Base-by-base conservation (phyloP, 2,888 invertebrate species). In the Plagiodera versicolora region DNA sequence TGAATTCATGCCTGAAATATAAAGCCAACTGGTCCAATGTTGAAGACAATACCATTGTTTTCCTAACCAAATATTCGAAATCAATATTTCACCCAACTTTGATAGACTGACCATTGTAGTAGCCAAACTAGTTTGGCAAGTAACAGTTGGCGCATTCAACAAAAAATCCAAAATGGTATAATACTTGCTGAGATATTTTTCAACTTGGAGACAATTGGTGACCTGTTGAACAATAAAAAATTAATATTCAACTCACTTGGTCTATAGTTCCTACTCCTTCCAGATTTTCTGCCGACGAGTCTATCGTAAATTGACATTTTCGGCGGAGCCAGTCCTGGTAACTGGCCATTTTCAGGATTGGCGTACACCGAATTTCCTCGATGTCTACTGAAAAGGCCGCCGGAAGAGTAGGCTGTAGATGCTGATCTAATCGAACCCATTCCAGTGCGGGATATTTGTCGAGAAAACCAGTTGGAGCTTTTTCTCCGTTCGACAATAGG, bases 391-490 rank as follows among this genome's bases (percentile, higher is more conserved):
- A 93, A 92, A 51, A 92, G 84, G 10, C 88, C 87, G 8, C 89
- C 88, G 1, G 92, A 92, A 5, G 92, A 92, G 75, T 93, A 93
- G 0, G 92, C 91, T 0, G 93, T 93, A 0, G 92, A 92, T 1
- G 92, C 90, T 35, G 93, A 93, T 20, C 94, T 84, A 32, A 91
- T 88, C 0, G 93, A 93, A 1, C 93, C 93, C 88, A 94, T 91
- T 68, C 93, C 83, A 1, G 91, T 92, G 69, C 92, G 83, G 10
- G 91, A 92, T 67, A 94, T 89, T 76, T 92, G 92, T 49, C 94
- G 85, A 69, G 91, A 91, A 71, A 94, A 89, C 94, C 94, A 94
- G 79, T 91, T 93, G n/a, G 71, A 77, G 50, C 77, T 77, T 79
- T 93, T 94, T 35, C 93, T 83, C 56, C 92, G 82, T 77, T 93